Base-by-base conservation (phyloP, 2,888 invertebrate genomes). In the Amiota minor region DNA sequence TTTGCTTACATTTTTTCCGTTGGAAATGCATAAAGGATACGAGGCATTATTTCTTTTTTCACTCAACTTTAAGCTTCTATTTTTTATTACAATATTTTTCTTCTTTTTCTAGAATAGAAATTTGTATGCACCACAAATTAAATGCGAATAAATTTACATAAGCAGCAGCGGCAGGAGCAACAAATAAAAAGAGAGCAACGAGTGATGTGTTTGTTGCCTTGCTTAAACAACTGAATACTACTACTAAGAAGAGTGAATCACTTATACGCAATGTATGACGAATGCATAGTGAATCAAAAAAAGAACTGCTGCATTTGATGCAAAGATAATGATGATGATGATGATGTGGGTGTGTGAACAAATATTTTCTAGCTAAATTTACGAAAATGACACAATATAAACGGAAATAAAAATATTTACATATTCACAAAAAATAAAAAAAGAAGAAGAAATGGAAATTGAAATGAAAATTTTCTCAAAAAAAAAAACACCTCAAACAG, bases 381-480 rank as follows among this genome's bases (percentile, higher is more conserved):
- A 83, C 77, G 76, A 72, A 79, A 76, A 84, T 83, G 83, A 83
- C 84, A 83, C 84, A 83, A 84, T 84, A 83, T 81, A 82, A 84
- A 84, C 83, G 84, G 83, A 83, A 83, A 83, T 83, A 84, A 83
- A 83, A 79, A 72, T 76, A 79, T 77, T 77, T 77, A 73, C 77
- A 20, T 74, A 74, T n/a, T 2, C 11, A 9, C 11, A 0, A 4
- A 9, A 50, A 9, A 50, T 50, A 50, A 50, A n/a, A n/a, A n/a
- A n/a, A n/a, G n/a, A n/a, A n/a, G n/a, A n/a, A n/a, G n/a, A n/a
- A n/a, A n/a, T n/a, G n/a, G 4, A 50, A 50, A n/a, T 12, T n/a
- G 6, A 50, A 50, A 4, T 50, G n/a, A 50, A 50, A 50, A 50
- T 50, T 50, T 50, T 3, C 2, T 50, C 4, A 35, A 35, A 35